Evolutionary conservation across 2,113 vertebrate species (phyloP).

Genomic region (Equus quagga): DNA sequence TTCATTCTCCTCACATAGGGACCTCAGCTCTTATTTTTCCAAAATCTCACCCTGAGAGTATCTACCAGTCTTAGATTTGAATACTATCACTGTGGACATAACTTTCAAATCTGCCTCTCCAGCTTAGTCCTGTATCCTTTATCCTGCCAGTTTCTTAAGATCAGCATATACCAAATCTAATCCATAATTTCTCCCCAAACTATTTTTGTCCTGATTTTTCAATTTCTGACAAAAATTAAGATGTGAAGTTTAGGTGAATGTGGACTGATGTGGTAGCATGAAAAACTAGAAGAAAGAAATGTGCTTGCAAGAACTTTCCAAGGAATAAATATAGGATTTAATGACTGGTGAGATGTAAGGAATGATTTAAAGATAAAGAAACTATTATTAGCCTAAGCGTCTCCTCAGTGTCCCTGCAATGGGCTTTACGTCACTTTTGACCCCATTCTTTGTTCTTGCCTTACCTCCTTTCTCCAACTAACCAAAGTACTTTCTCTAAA

Average conservation of each 20-base stretch:
- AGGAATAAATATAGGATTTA: neutral
- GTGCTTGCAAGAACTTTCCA: neutral
- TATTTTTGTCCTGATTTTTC: neutral
- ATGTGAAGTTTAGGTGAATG: neutral
- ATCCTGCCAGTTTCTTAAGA: neutral
- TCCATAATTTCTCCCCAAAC: neutral
- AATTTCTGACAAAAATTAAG: slow-evolving; percentile 28
- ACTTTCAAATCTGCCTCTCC: neutral
- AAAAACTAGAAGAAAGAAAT: neutral
- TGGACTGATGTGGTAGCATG: neutral
- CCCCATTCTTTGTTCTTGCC: neutral
- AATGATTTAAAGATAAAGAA: neutral
- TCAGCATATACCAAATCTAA: neutral
- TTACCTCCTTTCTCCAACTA: neutral
- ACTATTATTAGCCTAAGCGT: neutral
- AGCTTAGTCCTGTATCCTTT: neutral
- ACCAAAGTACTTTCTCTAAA: neutral
- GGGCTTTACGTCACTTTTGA: neutral
- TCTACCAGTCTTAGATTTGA: neutral
- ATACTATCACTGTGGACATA: neutral
- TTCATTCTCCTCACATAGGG: neutral
- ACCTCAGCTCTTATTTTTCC: neutral
- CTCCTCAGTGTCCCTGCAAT: neutral
- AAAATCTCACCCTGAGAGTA: neutral
- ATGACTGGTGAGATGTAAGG: neutral